Conservation (phyloP, 2,888 invertebrate genomes). For the Cheilosia pagana region DNA sequence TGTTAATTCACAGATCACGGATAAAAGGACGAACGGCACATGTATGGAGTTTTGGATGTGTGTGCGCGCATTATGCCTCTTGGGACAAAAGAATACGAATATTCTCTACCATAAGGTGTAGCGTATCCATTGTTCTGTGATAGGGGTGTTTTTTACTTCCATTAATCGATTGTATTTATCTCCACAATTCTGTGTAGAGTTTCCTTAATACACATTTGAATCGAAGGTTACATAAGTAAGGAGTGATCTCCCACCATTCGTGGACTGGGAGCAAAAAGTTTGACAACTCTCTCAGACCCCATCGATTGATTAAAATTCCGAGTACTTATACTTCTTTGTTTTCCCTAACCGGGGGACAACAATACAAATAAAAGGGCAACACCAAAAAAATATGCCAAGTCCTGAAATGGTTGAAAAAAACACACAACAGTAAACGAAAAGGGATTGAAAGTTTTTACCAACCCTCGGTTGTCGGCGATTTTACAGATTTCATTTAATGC, state of each 20-base stretch:
- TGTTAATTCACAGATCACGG: constrained; percentile 69
- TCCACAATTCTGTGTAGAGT: background rate
- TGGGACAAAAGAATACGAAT: constrained; percentile 42
- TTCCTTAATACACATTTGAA: constrained; percentile 19
- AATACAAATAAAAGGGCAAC: constrained; percentile 49
- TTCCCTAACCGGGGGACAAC: constrained; percentile 36
- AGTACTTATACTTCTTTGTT: constrained; percentile 22
- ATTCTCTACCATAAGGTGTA: constrained; percentile 59
- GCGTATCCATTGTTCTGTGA: constrained; percentile 20
- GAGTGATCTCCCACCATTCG: background rate
- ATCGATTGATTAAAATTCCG: constrained; percentile 51
- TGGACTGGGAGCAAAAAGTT: constrained; percentile 36
- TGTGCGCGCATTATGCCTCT: constrained; percentile 30
- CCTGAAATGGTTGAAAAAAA: constrained; percentile 45
- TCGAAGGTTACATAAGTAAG: background rate
- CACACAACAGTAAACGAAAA: constrained; percentile 39
- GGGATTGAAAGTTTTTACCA: constrained; percentile 64
- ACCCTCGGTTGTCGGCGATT: constrained; percentile 54
- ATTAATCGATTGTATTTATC: constrained; percentile 55
- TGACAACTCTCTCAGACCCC: constrained; percentile 11
- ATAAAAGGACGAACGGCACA: constrained; percentile 43
- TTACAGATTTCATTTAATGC: constrained; percentile 74
- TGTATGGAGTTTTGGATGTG: background rate
- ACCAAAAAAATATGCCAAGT: constrained; percentile 54
- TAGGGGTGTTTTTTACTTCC: constrained; percentile 48